Evolutionary conservation across 2,888 invertebrate species (phyloP), one percentile per base, ranked within the genome.

Genomic region (Trachelus stipa): DNA sequence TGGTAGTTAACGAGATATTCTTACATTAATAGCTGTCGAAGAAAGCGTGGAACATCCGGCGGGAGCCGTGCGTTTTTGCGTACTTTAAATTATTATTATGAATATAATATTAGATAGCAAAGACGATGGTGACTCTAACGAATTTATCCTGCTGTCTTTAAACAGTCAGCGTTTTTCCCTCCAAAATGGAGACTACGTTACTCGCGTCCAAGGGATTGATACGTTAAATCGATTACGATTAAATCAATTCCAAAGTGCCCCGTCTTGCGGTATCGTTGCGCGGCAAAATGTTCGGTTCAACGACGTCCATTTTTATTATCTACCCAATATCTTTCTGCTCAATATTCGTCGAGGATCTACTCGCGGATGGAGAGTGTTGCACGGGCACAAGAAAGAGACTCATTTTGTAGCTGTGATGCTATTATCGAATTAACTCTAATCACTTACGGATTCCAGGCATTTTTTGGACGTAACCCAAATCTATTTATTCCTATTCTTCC

Each of bases 321-420:
- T 84, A 83, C 84, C 83, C 82, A 86, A 82, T 81, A 82, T 81
- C 83, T 85, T 75, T 87, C 82, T 87, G 86, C 87, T 85, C 85
- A 87, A 87, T 81, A 86, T 84, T 86, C 83, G 83, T 86, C 83
- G 82, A 84, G 56, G 56, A 23, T 56, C 35, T 74, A 78, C 31
- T 78, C 73, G 31, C 31, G 68, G 68, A 75, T 34, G 75, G 77
- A 12, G 71, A 71, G 33, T 31, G 12, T 71, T 34, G 34, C 34
- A 33, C 77, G 74, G 83, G 83, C 84, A 83, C 82, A 83, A 56
- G 23, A 82, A 81, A 76, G 76, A 73, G 76, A 77, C 80, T 85
- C 84, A 56, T 56, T 23, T 84, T 80, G 84, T 85, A 86, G 85
- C 85, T 85, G 85, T 85, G 86, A 86, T 86, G 86, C 85, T 82